phyloP scores from a whole-genome alignment of 2,888 invertebrate genomes.

The Ditula angustiorana region DNA sequence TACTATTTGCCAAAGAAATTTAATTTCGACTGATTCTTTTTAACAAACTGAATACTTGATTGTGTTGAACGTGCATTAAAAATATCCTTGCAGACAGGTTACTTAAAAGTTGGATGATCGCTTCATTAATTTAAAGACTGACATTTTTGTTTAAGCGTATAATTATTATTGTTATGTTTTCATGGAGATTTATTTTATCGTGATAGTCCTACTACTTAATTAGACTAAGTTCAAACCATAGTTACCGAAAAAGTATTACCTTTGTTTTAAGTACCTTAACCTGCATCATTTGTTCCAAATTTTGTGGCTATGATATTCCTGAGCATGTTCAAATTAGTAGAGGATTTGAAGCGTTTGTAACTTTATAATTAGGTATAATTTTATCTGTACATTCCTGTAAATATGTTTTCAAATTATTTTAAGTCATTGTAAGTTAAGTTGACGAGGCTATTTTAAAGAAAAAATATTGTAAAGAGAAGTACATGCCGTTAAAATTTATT shows the following conservation, averaged over 20 bases:
- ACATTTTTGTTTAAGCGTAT: conserved; percentile 65
- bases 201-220: conserved; percentile 65
- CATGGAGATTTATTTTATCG: conserved; percentile 79
- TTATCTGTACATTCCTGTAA: conserved; percentile 65
- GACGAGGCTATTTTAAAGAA: conserved; percentile 71
- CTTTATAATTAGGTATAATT: conserved; percentile 43
- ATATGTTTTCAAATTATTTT: conserved; percentile 60
- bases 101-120: conserved; percentile 40
- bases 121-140: conserved; percentile 75
- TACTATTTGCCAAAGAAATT: conserved; percentile 65
- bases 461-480: conserved; percentile 59
- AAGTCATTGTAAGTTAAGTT: conserved; percentile 53
- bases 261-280: conserved; percentile 58
- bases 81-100: neutral
- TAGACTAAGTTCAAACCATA: conserved; percentile 71
- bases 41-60: conserved; percentile 10
- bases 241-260: conserved; percentile 84
- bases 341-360: conserved; percentile 47
- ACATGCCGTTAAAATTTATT: conserved; percentile 49
- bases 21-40: conserved; percentile 55
- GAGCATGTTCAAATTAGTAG: conserved; percentile 56
- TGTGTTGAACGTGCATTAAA: conserved; percentile 2
- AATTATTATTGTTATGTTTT: conserved; percentile 74
- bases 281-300: conserved; percentile 64
- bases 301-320: conserved; percentile 69